Conservation (phyloP, 2,797 vertebrate genomes). For the Cyclopterus lumpus region DNA sequence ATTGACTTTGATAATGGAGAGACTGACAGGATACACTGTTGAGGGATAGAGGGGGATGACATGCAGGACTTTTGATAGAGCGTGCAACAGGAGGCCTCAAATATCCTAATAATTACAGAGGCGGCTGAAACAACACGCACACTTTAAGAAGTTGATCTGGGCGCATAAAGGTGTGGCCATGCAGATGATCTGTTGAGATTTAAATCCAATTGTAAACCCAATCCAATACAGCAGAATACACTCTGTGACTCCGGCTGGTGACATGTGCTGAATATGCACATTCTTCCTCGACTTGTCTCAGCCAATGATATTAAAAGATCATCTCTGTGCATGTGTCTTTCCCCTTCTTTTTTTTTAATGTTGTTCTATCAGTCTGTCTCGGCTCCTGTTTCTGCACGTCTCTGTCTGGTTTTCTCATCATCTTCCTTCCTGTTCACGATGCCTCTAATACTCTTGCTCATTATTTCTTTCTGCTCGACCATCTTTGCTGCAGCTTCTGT, state of each 20-base stretch:
- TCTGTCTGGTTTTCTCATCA: constrained; percentile 61
- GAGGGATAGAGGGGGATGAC: background rate
- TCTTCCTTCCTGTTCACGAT: constrained; percentile 28
- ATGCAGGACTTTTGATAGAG: background rate
- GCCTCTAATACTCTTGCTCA: constrained; percentile 8
- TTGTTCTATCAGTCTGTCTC: constrained; percentile 22
- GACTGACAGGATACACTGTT: background rate
- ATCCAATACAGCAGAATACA: constrained; percentile 29
- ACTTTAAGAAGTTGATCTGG: no score
- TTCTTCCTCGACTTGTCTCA: constrained; percentile 56
- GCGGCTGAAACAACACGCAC: background rate
- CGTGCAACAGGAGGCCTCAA: background rate
- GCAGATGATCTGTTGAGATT: constrained; percentile 9
- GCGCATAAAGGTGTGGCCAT: background rate
- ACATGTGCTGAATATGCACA: constrained; percentile 67
- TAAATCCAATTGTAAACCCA: background rate
- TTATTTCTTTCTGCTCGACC: constrained; percentile 8
- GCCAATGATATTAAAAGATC: constrained; percentile 48
- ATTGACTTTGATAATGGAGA: background rate
- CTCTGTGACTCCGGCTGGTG: constrained; percentile 49
- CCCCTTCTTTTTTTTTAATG: background rate
- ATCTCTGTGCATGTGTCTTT: constrained; percentile 26
- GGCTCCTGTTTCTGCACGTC: constrained; percentile 18
- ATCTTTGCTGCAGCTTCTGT: constrained; percentile 13
- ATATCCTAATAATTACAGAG: background rate